These are phyloP conservation scores for Eurytoma californica DNA, from an alignment of 2,888 invertebrate genomes.

Conservation along the genomic window DNA sequence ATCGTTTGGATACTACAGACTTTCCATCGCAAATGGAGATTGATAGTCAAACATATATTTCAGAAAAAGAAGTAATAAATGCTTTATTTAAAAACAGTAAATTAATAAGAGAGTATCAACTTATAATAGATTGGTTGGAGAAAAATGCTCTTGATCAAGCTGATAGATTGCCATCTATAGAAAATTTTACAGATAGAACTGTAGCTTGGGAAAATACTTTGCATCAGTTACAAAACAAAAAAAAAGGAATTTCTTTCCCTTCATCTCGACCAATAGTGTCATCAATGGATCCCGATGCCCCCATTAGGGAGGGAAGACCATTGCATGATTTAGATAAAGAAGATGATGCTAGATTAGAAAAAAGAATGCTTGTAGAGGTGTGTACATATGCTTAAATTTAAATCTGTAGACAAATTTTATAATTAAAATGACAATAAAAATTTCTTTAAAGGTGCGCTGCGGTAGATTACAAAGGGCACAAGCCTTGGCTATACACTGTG, in stretches of 20 bases:
- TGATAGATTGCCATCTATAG: conserved; percentile 75
- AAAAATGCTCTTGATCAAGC: conserved; percentile 82
- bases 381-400: conserved; percentile 7
- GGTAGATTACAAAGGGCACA: conserved; percentile 92
- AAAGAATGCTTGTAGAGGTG: conserved; percentile 73
- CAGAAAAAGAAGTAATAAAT: conserved; percentile 79
- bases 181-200: conserved; percentile 88
- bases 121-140: conserved; percentile 96
- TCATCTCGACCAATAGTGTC: conserved; percentile 80
- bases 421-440: conserved; percentile 6
- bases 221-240: conserved; percentile 80
- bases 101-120: conserved; percentile 82
- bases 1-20: conserved; percentile 79
- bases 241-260: conserved; percentile 78
- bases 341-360: conserved; percentile 80
- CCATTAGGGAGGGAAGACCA: conserved; percentile 84
- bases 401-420: background rate
- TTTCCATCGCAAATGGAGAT: conserved; percentile 62
- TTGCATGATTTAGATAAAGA: conserved; percentile 92
- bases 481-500: conserved; percentile 87
- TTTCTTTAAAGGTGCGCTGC: conserved; percentile 81
- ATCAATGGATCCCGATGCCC: conserved; percentile 93
- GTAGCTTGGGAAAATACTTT: conserved; percentile 95
- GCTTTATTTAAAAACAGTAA: conserved; percentile 78
- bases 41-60: conserved; percentile 68